These are phyloP conservation scores for Synergus itoensis DNA, from an alignment of 2,888 invertebrate genomes.

Conservation along the genomic window DNA sequence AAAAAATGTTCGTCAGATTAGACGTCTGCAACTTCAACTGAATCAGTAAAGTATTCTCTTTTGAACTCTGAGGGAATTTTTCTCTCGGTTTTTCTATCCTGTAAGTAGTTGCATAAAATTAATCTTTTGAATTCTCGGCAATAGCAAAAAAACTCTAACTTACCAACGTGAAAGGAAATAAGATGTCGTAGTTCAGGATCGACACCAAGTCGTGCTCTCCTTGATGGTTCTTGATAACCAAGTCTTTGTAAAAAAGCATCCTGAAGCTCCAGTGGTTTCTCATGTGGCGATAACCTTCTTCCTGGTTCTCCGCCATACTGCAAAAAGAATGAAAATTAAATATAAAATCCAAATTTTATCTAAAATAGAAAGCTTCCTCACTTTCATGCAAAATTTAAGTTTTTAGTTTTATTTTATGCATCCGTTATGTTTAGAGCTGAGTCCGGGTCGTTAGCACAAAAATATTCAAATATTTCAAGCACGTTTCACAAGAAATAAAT, in stretches of 20 bases:
- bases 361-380: constrained; percentile 12
- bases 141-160: constrained; percentile 54
- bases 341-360: neutral
- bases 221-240: constrained; percentile 82
- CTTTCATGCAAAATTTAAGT: neutral
- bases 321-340: constrained; percentile 45
- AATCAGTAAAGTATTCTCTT: constrained; percentile 4
- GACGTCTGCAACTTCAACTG: too few species aligned
- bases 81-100: neutral
- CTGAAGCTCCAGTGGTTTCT: constrained; percentile 82
- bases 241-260: constrained; percentile 81
- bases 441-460: neutral
- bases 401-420: too few species aligned
- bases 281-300: constrained; percentile 80
- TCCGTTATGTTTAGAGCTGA: too few species aligned
- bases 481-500: neutral
- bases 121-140: neutral
- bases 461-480: neutral
- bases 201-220: constrained; percentile 82
- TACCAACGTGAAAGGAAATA: constrained; percentile 81
- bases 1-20: too few species aligned
- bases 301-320: constrained; percentile 80
- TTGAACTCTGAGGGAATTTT: neutral
- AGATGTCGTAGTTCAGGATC: constrained; percentile 83
- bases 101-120: constrained; percentile 18